These are phyloP conservation scores for Acronicta aceris DNA, from an alignment of 2,888 invertebrate species.

Conservation along the genomic window DNA sequence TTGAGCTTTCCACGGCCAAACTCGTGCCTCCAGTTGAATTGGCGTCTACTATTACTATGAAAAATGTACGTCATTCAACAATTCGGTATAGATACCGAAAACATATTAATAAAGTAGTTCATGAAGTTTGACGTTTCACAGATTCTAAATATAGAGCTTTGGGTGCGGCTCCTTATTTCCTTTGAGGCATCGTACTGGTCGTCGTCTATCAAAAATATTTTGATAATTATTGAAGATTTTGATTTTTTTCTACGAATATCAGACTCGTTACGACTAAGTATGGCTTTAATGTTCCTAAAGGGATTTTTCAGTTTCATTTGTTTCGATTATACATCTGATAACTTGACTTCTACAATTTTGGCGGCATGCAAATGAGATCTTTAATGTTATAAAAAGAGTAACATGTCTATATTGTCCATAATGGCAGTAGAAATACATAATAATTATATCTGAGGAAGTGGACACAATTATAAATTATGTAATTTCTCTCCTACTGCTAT, in stretches of 20 bases:
- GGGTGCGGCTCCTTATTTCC: conserved; percentile 8
- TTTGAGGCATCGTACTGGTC: conserved; percentile 6
- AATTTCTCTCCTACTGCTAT: too few species aligned
- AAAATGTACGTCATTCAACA: conserved; percentile 46
- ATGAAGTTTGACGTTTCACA: conserved; percentile 25
- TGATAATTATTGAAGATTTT: neutral
- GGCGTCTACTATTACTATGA: conserved; percentile 37
- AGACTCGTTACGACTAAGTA: neutral
- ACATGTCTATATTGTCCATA: too few species aligned
- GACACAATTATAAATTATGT: too few species aligned
- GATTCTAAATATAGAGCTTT: conserved; percentile 13
- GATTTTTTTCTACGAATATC: neutral
- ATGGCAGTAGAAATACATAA: too few species aligned
- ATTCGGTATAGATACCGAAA: conserved; percentile 27
- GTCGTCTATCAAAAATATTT: neutral
- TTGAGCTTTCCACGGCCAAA: conserved; percentile 42
- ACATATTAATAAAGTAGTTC: conserved; percentile 13
- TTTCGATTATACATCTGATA: too few species aligned
- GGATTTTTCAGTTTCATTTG: too few species aligned
- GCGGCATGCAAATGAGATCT: too few species aligned
- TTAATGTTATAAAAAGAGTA: too few species aligned
- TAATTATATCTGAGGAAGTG: too few species aligned
- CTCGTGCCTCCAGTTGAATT: conserved; percentile 41
- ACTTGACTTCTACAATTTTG: too few species aligned
- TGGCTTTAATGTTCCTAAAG: too few species aligned